Percentiles rank a stretch among this genome's conserved stretches.
These are phyloP conservation scores for Eudyptes chrysolophus DNA, from an alignment of 2,113 vertebrate genomes.

Conservation along the genomic window DNA sequence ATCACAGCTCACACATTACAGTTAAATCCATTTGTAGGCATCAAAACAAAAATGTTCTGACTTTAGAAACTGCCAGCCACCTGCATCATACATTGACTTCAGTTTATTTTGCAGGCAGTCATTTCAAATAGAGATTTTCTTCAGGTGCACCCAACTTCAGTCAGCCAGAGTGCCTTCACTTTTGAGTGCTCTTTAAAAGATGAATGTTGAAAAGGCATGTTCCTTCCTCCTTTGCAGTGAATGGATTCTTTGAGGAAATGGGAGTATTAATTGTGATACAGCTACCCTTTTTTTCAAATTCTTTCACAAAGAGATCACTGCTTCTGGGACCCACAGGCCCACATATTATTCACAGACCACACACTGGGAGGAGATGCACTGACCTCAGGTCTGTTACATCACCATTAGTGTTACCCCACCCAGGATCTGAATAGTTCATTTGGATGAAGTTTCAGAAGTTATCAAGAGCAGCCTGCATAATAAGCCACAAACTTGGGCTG, in stretches of 20 bases:
- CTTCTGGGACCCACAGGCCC: constrained; percentile 42
- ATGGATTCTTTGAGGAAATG: constrained; percentile 38
- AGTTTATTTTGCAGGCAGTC: background rate
- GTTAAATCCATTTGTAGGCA: background rate
- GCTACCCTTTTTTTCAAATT: constrained; percentile 50
- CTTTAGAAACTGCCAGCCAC: background rate
- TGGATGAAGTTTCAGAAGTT: constrained; percentile 46
- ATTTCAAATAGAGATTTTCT: background rate
- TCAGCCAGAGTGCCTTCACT: background rate
- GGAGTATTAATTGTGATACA: constrained; percentile 30
- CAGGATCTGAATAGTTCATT: constrained; percentile 44
- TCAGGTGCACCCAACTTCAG: background rate
- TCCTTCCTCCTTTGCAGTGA: background rate
- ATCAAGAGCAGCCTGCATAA: constrained; percentile 35
- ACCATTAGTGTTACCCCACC: constrained; percentile 48
- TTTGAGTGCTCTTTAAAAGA: background rate
- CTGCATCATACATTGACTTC: background rate
- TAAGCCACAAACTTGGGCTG: background rate
- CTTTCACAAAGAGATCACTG: constrained; percentile 51
- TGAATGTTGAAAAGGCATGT: background rate
- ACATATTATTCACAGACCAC: constrained; percentile 63
- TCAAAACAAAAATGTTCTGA: background rate
- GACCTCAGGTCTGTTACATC: constrained; percentile 66
- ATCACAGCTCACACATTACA: background rate
- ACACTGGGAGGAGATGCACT: constrained; percentile 62